These are phyloP conservation scores for Meiosimyza platycephala DNA, from an alignment of 2,888 invertebrate genomes.

Conservation along the genomic window DNA sequence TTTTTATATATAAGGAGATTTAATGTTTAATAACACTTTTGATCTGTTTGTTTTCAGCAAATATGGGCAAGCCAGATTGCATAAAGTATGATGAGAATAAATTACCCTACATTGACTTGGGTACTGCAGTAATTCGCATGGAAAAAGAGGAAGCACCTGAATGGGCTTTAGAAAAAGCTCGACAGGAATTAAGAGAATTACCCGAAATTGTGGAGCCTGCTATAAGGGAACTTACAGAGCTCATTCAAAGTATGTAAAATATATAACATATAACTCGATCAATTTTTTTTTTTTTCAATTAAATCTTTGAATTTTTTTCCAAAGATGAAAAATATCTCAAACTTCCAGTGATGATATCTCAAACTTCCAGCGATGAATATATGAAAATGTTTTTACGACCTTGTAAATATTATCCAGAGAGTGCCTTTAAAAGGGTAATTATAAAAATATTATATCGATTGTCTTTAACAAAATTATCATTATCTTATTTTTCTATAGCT, in stretches of 20 bases:
- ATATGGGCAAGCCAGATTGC: conserved; percentile 45
- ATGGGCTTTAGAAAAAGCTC: conserved; percentile 73
- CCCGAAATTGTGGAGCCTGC: conserved; percentile 74
- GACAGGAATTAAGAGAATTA: conserved; percentile 77
- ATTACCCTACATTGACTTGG: conserved; percentile 74
- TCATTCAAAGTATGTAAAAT: conserved; percentile 68
- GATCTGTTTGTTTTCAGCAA: neutral
- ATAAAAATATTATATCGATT: neutral
- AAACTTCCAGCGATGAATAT: conserved; percentile 78
- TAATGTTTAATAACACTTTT: neutral
- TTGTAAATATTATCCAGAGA: conserved; percentile 86
- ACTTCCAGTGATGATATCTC: conserved; percentile 73
- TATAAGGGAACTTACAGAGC: conserved; percentile 70
- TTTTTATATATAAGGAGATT: no score
- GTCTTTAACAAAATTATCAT: neutral
- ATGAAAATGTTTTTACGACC: conserved; percentile 85
- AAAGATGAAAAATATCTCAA: conserved; percentile 73
- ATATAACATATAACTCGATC: neutral
- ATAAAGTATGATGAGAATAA: conserved; percentile 71
- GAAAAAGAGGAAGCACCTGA: conserved; percentile 74
- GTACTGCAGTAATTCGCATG: conserved; percentile 71
- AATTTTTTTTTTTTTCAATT: neutral
- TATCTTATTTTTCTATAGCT: conserved; percentile 69
- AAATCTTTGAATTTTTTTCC: conserved; percentile 33
- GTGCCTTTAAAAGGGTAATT: conserved; percentile 79